Evolutionary conservation across 2,888 invertebrate species (phyloP).

Genomic region (Rhogogaster chlorosoma): DNA sequence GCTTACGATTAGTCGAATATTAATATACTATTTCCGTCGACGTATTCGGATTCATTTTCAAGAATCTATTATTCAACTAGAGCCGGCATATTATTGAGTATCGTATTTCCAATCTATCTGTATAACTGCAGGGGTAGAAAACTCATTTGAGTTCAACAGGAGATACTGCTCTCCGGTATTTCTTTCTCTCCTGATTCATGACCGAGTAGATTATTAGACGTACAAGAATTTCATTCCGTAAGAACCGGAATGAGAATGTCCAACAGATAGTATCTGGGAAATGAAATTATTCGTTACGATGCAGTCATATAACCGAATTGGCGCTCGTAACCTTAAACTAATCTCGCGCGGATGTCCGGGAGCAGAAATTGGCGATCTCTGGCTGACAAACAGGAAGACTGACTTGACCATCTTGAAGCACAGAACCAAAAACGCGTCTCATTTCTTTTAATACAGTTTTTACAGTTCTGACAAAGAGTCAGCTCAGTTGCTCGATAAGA

Average conservation of each 20-base stretch:
- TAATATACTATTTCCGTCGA: background rate
- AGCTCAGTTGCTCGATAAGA: background rate
- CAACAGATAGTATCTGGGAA: background rate
- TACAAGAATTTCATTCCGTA: conserved; percentile 3
- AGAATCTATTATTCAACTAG: background rate
- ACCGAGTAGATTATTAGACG: conserved; percentile 10
- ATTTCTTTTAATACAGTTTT: background rate
- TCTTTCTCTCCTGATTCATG: background rate
- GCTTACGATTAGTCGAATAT: background rate
- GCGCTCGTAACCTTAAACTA: conserved; percentile 29
- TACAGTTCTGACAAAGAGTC: background rate
- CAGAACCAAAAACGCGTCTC: background rate
- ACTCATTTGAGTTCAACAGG: conserved; percentile 9
- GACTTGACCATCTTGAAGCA: background rate
- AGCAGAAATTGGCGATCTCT: background rate
- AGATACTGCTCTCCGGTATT: conserved; percentile 24
- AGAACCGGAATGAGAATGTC: conserved; percentile 9
- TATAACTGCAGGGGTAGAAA: background rate
- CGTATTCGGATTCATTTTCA: background rate
- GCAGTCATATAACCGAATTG: conserved; percentile 23
- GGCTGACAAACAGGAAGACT: background rate
- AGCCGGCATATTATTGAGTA: background rate
- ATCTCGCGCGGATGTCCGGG: conserved; percentile 10
- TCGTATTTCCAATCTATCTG: background rate
- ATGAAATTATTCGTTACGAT: conserved; percentile 37